phyloP scores from a whole-genome alignment of 2,113 vertebrate species.

The Tachuris rubrigastra region DNA sequence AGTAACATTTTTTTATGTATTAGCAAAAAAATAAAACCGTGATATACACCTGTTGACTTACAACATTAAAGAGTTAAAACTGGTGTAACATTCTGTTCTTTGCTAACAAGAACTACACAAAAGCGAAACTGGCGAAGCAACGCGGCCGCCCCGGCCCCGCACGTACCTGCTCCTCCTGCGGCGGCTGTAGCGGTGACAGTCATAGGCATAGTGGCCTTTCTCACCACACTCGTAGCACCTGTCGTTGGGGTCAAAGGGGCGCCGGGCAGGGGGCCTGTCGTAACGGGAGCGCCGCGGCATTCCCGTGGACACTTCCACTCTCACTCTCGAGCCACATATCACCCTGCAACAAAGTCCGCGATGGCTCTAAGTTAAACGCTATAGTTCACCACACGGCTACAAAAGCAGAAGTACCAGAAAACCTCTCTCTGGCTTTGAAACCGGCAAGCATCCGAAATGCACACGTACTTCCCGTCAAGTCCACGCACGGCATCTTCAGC shows the following conservation, averaged over 20 bases:
- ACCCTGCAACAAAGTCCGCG: neutral
- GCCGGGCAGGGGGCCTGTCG: constrained; percentile 81
- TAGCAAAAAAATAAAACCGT: neutral
- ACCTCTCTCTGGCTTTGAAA: neutral
- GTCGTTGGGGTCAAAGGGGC: constrained; percentile 87
- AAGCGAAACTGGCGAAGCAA: constrained; percentile 15
- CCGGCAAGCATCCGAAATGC: neutral
- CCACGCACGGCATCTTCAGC: constrained; percentile 82
- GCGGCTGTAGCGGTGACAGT: constrained; percentile 86
- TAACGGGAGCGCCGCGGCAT: constrained; percentile 86
- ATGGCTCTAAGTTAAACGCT: neutral
- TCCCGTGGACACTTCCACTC: constrained; percentile 86
- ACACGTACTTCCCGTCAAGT: constrained; percentile 81
- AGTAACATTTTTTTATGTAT: constrained; percentile 68
- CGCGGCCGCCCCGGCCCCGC: constrained; percentile 13
- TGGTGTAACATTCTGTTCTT: neutral
- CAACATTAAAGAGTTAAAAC: no score
- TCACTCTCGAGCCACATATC: constrained; percentile 66
- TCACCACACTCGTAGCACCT: constrained; percentile 89
- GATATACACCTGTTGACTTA: constrained; percentile 17
- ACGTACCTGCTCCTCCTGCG: constrained; percentile 84
- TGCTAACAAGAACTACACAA: constrained; percentile 46
- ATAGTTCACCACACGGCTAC: neutral
- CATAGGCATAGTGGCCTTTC: constrained; percentile 90
- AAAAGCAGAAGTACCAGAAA: neutral